Evolutionary conservation across 92 coral and sea anemone species (phyloP).

Genomic region (Palythoa heliodiscus): DNA sequence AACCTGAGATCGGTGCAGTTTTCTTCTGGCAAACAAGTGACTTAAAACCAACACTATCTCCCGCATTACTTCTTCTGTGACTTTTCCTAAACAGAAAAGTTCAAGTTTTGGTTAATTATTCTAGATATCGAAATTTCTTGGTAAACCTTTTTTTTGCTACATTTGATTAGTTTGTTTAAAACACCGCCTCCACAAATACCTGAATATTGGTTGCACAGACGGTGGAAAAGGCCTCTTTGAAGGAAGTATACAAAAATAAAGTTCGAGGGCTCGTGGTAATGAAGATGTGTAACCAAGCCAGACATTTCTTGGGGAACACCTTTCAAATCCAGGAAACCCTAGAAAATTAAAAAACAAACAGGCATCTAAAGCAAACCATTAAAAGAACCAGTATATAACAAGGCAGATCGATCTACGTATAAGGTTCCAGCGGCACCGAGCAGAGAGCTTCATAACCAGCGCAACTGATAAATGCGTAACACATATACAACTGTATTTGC

Average conservation of each 20-base stretch:
- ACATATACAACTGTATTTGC: too few species aligned
- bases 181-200: not conserved
- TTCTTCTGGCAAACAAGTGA: constrained; percentile 56
- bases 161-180: not conserved
- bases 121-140: not conserved
- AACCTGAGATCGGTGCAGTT: constrained; percentile 39
- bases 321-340: constrained; percentile 66
- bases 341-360: not conserved
- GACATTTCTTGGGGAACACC: constrained; percentile 81
- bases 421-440: too few species aligned
- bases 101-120: not conserved
- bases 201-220: constrained; percentile 47
- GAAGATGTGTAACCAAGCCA: constrained; percentile 84
- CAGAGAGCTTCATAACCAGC: too few species aligned
- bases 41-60: constrained; percentile 60
- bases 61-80: constrained; percentile 60
- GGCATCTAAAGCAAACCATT: not conserved
- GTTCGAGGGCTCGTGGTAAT: constrained; percentile 81
- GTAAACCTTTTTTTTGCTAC: not conserved
- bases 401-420: too few species aligned
- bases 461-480: not conserved
- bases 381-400: not conserved
- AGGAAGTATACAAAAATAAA: constrained; percentile 65
- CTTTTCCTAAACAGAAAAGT: constrained; percentile 20
- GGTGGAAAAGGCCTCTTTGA: constrained; percentile 69